Conservation (phyloP, 2,113 vertebrate genomes). For the cattle (Bos taurus) region ARS-UCD2.0 NC_037333.1:113520501-113521000, state of each 20-base stretch:
- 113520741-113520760: rapidly evolving
- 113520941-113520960: background rate
- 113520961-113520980: background rate
- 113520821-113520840: no score
- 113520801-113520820: background rate
- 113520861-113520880: no score
- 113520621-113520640: background rate
- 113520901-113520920: background rate
- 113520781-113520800: background rate
- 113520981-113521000: background rate
- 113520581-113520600: background rate
- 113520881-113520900: background rate
- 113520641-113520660: background rate
- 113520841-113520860: no score
- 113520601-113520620: background rate
- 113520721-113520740: background rate
- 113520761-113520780: rapidly evolving
- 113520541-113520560: background rate
- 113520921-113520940: background rate
- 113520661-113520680: background rate
- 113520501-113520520: background rate
- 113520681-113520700: background rate
- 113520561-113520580: rapidly evolving
- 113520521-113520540: background rate
- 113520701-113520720: rapidly evolving